Base-by-base conservation (phyloP, 2,113 vertebrate species). In the Brachionichthys hirsutus region DNA sequence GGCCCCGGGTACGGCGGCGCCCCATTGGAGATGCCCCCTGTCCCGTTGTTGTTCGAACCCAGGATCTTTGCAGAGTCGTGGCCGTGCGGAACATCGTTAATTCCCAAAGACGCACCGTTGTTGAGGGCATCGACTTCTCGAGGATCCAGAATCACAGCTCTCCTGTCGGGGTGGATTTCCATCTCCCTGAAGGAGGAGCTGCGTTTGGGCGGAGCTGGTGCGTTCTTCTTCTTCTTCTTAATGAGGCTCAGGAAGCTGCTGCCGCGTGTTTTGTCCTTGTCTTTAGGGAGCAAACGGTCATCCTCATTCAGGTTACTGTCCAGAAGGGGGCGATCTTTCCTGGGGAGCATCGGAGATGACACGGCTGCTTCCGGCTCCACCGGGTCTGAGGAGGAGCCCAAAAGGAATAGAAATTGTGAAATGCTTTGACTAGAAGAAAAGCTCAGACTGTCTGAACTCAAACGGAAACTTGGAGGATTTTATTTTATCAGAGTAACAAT, bases 141-240 rank as follows among this genome's bases (percentile, higher is more conserved):
- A n/a, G 60, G 74, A 12, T 90, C 70, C 1, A 91, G 88, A 0
- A 91, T 91, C 44, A 86, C 79, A 0, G 70, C 80, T 1, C 80
- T 77, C 72, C 92, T 91, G 6, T 95, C 94, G 0, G 79, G 16
- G 34, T 90, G 93, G 16, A 91, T 64, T 0, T 97, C 95, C 87
- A 88, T 92, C 62, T 98, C 95, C 34, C 94, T 87, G 89, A 98
- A 99, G 50, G 97, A 99, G 42, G 95, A 97, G 90, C 95, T 98
- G 60, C 97, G 93, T 58, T 95, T 98, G 0, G 97, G 97, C 0
- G 97, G 97, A 0, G 94, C 87, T 0, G 97, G 97, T 0, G 97
- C 97, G 0, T 92, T 96, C 65, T 95, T 99, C 75, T 96, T 98
- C 92, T 98, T 99, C 85, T 95, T 98, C 90, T 97, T 98, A 77